A percentile compares a stretch with the other conserved stretches of the same genome.
phyloP scores from a whole-genome alignment of 2,888 invertebrate genomes.

The Lucinisca nassula region DNA sequence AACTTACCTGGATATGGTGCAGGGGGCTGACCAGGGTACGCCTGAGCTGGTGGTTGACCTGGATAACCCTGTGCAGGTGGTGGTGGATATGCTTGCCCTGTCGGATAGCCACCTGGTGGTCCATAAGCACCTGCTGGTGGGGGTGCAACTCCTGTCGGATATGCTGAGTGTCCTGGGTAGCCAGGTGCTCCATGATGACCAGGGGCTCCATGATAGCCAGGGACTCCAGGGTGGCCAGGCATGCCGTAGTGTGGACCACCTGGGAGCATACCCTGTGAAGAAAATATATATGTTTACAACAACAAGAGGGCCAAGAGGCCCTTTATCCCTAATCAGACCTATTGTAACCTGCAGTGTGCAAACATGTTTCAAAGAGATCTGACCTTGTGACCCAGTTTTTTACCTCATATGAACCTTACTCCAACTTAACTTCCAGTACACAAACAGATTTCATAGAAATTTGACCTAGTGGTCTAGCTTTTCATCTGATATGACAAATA shows the following conservation, averaged over 20 bases:
- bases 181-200: conserved; percentile 31
- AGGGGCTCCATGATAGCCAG: conserved; percentile 42
- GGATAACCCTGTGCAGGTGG: not conserved
- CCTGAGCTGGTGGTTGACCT: not conserved
- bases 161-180: conserved; percentile 52
- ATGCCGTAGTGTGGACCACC: conserved; percentile 43
- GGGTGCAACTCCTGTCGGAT: conserved; percentile 53
- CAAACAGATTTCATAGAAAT: no score
- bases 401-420: no score
- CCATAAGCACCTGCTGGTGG: conserved; percentile 45
- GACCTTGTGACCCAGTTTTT: no score
- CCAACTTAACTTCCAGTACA: no score
- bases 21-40: conserved; percentile 7
- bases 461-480: no score
- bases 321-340: not conserved
- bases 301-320: not conserved
- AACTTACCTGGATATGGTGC: conserved; percentile 6
- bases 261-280: conserved; percentile 59
- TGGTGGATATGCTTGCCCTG: not conserved
- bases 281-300: no score
- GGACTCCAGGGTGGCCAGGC: conserved; percentile 29
- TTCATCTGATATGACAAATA: no score
- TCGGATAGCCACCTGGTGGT: not conserved
- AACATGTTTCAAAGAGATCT: no score
- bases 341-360: not conserved